Conservation (phyloP, 2,888 invertebrate species). For the Luffia ferchaultella region DNA sequence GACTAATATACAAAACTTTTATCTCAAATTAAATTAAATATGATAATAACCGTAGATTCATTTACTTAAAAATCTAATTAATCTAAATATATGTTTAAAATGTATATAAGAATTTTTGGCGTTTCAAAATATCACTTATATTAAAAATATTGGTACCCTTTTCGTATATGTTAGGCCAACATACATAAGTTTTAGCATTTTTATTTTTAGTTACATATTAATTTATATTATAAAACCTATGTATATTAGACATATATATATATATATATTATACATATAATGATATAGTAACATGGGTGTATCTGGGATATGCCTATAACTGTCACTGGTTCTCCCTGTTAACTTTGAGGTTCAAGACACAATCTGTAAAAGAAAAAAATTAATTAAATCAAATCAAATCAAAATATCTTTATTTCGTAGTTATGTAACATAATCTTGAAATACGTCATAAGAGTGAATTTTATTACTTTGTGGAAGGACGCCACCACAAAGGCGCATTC, state of each 20-base stretch:
- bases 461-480: no score
- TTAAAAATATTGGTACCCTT: background rate
- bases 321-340: slow-evolving; percentile 45
- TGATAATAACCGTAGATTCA: no score
- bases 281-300: slow-evolving; percentile 11
- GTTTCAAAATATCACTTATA: background rate
- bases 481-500: no score
- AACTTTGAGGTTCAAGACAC: slow-evolving; percentile 47
- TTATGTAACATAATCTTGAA: no score
- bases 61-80: slow-evolving; percentile 17
- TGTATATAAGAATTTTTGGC: background rate
- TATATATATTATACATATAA: slow-evolving; percentile 5
- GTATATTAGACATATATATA: slow-evolving; percentile 1
- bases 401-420: no score
- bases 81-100: slow-evolving; percentile 3
- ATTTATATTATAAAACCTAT: no score
- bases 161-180: background rate
- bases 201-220: background rate
- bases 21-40: no score
- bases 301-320: slow-evolving; percentile 4
- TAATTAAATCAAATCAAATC: background rate
- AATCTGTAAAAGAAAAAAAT: slow-evolving; percentile 31
- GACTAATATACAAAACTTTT: no score
- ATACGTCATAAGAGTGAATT: no score
- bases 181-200: background rate